Evolutionary conservation across 1,140 invertebrate species (phyloP).

Genomic region (Sarcophaga bullata): DNA sequence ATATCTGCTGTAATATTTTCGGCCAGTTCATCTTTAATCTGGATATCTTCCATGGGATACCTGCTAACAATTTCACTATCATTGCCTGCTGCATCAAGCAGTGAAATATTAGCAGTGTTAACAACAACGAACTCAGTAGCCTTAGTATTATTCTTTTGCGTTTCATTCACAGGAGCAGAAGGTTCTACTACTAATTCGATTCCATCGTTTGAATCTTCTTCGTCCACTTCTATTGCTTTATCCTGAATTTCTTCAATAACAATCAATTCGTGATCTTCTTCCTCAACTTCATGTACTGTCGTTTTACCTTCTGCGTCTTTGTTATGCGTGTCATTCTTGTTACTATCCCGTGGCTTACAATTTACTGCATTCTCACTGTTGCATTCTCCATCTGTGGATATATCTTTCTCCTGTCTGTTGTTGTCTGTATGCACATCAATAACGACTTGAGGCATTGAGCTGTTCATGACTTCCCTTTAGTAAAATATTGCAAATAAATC

Average conservation of each 20-base stretch:
- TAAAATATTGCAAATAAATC: too few relatives aligned
- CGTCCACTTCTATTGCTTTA: background rate
- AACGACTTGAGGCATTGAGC: too few relatives aligned
- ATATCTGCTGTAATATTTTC: background rate
- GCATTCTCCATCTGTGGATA: too few relatives aligned
- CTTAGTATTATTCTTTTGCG: background rate
- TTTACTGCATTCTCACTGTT: too few relatives aligned
- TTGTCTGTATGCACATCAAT: too few relatives aligned
- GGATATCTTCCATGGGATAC: background rate
- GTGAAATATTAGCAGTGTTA: background rate
- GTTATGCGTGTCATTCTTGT: too few relatives aligned
- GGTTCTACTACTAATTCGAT: background rate
- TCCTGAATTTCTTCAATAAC: background rate
- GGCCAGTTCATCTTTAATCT: slow-evolving; percentile 25
- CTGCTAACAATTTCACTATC: background rate
- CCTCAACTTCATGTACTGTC: background rate
- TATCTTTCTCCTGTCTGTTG: too few relatives aligned
- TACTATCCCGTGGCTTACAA: too few relatives aligned
- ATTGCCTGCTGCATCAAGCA: background rate
- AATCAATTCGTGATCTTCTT: background rate
- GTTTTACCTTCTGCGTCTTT: too few relatives aligned
- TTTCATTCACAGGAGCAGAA: background rate
- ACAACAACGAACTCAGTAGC: slow-evolving; percentile 19
- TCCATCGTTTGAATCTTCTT: background rate
- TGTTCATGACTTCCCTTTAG: too few relatives aligned